phyloP scores from a whole-genome alignment of 2,797 vertebrate species.

The Rhinichthys osculus region DNA sequence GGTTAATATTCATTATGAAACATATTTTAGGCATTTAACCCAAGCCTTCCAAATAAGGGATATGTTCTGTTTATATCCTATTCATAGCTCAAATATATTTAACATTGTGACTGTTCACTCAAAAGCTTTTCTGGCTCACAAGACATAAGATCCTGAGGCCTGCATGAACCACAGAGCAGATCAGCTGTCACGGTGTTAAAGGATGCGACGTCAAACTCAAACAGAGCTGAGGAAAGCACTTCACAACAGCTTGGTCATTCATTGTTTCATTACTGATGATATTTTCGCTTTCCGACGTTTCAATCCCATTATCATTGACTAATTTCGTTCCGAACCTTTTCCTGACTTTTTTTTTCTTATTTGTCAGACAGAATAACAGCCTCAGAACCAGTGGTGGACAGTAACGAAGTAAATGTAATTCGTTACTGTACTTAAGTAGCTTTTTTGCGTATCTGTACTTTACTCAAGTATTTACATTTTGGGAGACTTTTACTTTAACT shows the following conservation, averaged over 20 bases:
- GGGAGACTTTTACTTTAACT: too few species aligned
- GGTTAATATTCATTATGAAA: not conserved
- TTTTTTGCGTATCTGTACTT: too few species aligned
- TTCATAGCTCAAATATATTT: not conserved
- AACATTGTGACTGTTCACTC: not conserved
- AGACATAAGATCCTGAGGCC: conserved; percentile 4
- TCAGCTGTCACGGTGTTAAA: conserved; percentile 38
- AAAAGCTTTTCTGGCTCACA: not conserved
- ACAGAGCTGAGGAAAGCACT: not conserved
- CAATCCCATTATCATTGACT: not conserved
- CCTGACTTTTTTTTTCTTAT: not conserved
- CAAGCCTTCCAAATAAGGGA: conserved; percentile 13
- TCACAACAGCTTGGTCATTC: not conserved
- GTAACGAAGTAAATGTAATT: too few species aligned
- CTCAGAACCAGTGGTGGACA: too few species aligned
- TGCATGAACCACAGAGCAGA: conserved; percentile 19
- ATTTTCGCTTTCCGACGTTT: not conserved
- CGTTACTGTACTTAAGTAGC: too few species aligned
- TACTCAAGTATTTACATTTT: too few species aligned
- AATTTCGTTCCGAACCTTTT: too few species aligned
- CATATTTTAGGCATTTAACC: not conserved
- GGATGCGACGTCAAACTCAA: not conserved
- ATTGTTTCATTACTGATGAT: not conserved
- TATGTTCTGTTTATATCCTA: not conserved
- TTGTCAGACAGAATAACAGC: not conserved